A percentile compares a stretch with the other conserved stretches of the same genome.
These are phyloP conservation scores for Apodemia hepburni DNA, from an alignment of 2,888 invertebrate species.

Conservation along the genomic window DNA sequence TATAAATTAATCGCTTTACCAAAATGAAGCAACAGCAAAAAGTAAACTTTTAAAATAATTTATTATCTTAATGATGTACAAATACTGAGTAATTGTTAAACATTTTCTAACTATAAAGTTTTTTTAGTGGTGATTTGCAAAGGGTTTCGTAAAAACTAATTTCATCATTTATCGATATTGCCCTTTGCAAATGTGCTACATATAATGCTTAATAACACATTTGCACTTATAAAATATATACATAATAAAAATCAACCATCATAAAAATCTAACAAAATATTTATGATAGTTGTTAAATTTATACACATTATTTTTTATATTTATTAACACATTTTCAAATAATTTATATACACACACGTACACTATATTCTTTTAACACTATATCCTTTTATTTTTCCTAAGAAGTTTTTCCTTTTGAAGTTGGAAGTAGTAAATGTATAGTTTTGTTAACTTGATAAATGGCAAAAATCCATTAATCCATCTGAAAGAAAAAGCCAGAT, in stretches of 20 bases:
- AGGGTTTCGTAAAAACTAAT: neutral
- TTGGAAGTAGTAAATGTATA: conserved; percentile 4
- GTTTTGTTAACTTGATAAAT: conserved; percentile 10
- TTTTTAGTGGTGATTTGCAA: neutral
- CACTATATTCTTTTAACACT: neutral
- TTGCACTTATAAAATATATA: no score
- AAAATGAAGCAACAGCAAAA: neutral
- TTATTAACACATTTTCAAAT: no score
- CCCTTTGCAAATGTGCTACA: no score
- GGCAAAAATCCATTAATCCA: neutral
- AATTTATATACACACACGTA: no score
- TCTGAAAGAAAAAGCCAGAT: neutral
- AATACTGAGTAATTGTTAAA: neutral
- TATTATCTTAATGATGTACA: neutral
- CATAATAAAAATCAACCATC: no score
- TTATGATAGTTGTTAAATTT: no score
- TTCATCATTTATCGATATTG: no score
- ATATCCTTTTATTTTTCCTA: neutral
- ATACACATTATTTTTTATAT: no score
- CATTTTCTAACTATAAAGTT: neutral
- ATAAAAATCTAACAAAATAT: no score
- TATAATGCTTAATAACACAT: no score
- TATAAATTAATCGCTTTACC: neutral
- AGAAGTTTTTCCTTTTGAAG: neutral
- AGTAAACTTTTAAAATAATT: neutral